These are phyloP conservation scores for Thermophis baileyi DNA, from an alignment of 2,113 vertebrate species.

Conservation along the genomic window DNA sequence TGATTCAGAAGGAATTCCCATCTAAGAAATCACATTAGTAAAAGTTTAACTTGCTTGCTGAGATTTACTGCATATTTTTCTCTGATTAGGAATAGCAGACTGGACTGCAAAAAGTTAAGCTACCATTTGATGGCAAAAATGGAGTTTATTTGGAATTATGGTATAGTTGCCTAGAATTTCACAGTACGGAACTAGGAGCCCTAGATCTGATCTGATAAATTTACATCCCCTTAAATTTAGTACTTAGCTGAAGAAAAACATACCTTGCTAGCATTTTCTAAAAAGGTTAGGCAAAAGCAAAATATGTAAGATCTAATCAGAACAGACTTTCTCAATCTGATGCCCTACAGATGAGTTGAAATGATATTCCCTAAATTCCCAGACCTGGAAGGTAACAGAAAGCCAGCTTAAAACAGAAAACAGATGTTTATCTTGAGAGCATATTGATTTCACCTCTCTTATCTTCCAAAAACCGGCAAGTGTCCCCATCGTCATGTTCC, in stretches of 20 bases:
- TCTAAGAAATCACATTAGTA: not conserved
- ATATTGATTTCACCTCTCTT: not conserved
- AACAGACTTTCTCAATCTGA: not conserved
- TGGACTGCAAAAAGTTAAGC: not conserved
- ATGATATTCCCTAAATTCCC: not conserved
- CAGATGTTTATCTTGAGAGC: not conserved
- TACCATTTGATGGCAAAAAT: not conserved
- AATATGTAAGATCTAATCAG: not conserved
- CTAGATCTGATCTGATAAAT: not conserved
- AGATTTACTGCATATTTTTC: not conserved
- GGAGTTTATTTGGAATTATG: not conserved
- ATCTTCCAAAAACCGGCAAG: not conserved
- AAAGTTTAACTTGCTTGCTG: not conserved
- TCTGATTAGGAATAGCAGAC: not conserved
- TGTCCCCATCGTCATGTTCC: not conserved
- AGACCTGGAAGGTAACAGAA: not conserved
- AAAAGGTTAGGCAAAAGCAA: not conserved
- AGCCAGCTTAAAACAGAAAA: not conserved
- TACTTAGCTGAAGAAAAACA: not conserved
- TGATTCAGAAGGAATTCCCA: not conserved
- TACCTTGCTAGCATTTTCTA: not conserved
- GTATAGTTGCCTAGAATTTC: not conserved
- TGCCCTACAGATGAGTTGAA: not conserved
- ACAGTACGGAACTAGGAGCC: not conserved
- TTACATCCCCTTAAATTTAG: not conserved